These are phyloP conservation scores for Sycophaga agraensis DNA, from an alignment of 1,140 invertebrate genomes.

Conservation along the genomic window DNA sequence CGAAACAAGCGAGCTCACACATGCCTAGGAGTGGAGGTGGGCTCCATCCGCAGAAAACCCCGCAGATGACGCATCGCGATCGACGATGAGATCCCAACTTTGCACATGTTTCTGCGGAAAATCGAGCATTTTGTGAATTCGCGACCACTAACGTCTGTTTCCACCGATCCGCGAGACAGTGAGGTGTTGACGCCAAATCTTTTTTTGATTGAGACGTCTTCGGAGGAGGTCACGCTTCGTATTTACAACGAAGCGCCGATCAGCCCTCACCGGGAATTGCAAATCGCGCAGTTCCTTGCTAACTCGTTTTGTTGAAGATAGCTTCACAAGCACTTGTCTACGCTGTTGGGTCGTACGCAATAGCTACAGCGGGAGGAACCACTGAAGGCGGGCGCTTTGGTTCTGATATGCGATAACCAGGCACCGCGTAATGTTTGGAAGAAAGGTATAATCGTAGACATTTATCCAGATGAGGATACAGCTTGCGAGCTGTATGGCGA, in stretches of 20 bases:
- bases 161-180: slow-evolving; percentile 26
- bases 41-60: no score
- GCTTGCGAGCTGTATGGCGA: no score
- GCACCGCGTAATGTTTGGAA: not conserved
- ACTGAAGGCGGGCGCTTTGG: not conserved
- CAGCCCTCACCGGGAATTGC: not conserved
- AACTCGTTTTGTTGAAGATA: slow-evolving; percentile 7
- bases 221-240: not conserved
- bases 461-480: no score
- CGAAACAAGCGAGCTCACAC: no score
- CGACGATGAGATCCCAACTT: no score
- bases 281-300: not conserved
- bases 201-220: slow-evolving; percentile 36
- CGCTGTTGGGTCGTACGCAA: not conserved
- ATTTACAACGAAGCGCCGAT: not conserved
- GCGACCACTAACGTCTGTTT: slow-evolving; percentile 17
- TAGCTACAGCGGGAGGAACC: not conserved
- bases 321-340: slow-evolving; percentile 2
- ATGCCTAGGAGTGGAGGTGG: no score
- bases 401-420: not conserved
- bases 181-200: slow-evolving; percentile 35
- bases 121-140: slow-evolving; percentile 22
- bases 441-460: no score
- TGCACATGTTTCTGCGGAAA: not conserved
- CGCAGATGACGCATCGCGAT: no score